Percentiles rank a stretch among this genome's conserved stretches.
phyloP scores from a whole-genome alignment of 2,113 vertebrate species.

The Oreochromis spilurus region DNA sequence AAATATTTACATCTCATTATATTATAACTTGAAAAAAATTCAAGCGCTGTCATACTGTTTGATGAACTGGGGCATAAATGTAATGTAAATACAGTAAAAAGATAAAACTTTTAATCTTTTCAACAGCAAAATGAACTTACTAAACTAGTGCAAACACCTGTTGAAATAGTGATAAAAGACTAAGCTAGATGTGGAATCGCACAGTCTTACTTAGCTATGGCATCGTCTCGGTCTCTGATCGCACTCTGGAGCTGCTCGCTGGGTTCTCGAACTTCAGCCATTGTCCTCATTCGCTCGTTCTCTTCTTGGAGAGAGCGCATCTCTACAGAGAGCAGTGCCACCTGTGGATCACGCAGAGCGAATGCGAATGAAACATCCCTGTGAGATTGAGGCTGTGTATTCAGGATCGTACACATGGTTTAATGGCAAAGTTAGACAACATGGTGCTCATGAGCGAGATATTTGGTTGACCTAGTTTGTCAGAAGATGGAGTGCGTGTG shows the following conservation, averaged over 20 bases:
- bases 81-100: neutral
- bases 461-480: neutral
- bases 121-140: neutral
- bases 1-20: neutral
- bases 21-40: neutral
- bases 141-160: neutral
- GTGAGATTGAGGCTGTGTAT: neutral
- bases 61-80: neutral
- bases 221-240: conserved; percentile 92
- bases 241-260: conserved; percentile 89
- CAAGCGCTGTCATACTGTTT: accelerated
- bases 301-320: conserved; percentile 87
- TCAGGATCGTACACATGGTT: neutral
- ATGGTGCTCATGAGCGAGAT: neutral
- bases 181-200: neutral
- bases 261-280: conserved; percentile 82
- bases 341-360: conserved; percentile 63
- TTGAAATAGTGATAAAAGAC: neutral
- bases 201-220: conserved; percentile 87
- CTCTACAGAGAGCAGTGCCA: conserved; percentile 89
- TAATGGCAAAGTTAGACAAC: neutral
- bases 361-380: neutral
- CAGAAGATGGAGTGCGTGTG: neutral
- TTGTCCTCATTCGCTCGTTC: conserved; percentile 77
- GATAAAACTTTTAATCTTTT: neutral